phyloP scores from a whole-genome alignment of 2,888 invertebrate species.

The Rhagophthalmus giganteus region DNA sequence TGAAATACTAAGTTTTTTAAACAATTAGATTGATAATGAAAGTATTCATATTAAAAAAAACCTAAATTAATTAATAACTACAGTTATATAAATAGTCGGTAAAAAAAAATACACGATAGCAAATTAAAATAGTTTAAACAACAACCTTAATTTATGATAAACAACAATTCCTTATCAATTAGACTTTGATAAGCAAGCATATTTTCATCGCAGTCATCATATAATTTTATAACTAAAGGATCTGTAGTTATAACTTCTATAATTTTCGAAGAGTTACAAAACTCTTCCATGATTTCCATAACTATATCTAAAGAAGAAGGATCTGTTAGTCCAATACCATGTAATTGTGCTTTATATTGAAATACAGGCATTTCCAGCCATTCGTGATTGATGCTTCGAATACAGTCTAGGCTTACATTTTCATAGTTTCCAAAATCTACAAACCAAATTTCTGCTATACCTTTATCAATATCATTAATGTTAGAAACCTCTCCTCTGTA shows the following conservation, averaged over 20 bases:
- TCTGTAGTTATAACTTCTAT: conserved; percentile 37
- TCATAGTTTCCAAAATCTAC: conserved; percentile 77
- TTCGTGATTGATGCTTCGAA: conserved; percentile 58
- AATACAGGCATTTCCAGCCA: conserved; percentile 60
- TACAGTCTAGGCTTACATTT: conserved; percentile 54
- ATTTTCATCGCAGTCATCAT: conserved; percentile 36
- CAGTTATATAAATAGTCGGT: too few species aligned
- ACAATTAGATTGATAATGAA: too few species aligned
- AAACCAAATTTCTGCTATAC: conserved; percentile 64
- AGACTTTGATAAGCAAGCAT: conserved; percentile 43
- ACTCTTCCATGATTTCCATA: conserved; percentile 34
- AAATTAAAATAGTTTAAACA: not conserved
- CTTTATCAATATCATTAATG: conserved; percentile 52
- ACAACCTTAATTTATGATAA: not conserved
- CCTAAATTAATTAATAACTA: too few species aligned
- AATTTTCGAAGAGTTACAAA: conserved; percentile 33
- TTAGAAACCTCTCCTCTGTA: conserved; percentile 70
- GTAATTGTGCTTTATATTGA: conserved; percentile 58
- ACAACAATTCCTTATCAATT: conserved; percentile 29
- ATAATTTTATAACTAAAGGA: conserved; percentile 43
- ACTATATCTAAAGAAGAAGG: conserved; percentile 11
- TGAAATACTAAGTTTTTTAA: too few species aligned
- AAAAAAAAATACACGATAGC: too few species aligned
- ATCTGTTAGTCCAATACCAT: conserved; percentile 38
- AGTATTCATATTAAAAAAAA: too few species aligned